Conservation (phyloP, 2,888 invertebrate species). For the Drosophila nr. perissopoda region DNA sequence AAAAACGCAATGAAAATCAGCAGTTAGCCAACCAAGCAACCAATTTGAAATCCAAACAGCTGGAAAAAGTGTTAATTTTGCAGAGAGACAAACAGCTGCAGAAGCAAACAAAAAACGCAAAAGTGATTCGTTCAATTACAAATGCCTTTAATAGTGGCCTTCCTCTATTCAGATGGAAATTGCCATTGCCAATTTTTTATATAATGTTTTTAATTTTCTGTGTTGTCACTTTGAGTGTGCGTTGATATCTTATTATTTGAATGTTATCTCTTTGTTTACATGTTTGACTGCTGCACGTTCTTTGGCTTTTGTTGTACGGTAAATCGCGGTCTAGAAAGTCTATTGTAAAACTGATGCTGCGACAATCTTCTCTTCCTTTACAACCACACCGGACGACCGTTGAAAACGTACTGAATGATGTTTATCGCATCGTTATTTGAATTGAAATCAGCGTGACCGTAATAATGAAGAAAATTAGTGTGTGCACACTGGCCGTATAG, state of each 20-base stretch:
- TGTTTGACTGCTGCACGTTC: conserved; percentile 40
- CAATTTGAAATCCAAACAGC: conserved; percentile 26
- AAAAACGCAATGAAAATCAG: conserved; percentile 25
- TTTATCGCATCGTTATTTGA: conserved; percentile 39
- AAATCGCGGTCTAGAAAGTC: conserved; percentile 26
- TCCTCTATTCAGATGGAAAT: conserved; percentile 29
- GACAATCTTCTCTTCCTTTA: not conserved
- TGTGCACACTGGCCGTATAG: conserved; percentile 16
- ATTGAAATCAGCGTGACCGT: conserved; percentile 34
- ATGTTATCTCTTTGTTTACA: conserved; percentile 57
- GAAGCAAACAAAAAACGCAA: conserved; percentile 30
- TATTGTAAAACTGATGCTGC: not conserved
- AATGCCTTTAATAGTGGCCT: conserved; percentile 36
- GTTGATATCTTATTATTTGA: conserved; percentile 15
- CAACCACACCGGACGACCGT: conserved; percentile 48
- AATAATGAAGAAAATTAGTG: not conserved
- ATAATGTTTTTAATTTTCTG: conserved; percentile 1
- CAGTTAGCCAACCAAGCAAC: conserved; percentile 31
- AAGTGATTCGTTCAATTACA: conserved; percentile 46
- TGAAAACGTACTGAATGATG: conserved; percentile 60
- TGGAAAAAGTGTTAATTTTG: conserved; percentile 65
- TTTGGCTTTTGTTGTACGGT: conserved; percentile 31
- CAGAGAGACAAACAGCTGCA: conserved; percentile 24
- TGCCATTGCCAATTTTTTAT: conserved; percentile 30
- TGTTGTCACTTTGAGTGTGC: conserved; percentile 30